Conservation (phyloP, 2,888 invertebrate species). For the Byasa hedistus region DNA sequence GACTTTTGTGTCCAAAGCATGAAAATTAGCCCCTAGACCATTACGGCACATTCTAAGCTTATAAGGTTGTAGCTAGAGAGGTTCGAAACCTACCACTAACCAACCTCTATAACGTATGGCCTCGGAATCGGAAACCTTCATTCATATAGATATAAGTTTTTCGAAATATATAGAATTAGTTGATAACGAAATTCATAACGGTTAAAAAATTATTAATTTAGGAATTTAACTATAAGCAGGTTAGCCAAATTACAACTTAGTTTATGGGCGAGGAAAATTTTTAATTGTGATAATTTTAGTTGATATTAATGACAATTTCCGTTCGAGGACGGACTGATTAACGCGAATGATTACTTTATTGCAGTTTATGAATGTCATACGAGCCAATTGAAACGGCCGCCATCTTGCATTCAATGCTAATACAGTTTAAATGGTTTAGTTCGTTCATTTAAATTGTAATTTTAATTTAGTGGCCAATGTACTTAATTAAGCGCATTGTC, state of each 20-base stretch:
- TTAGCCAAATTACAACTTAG: neutral
- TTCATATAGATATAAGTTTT: too few species aligned
- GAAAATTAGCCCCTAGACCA: too few species aligned
- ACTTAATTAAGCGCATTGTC: neutral
- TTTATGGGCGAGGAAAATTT: neutral
- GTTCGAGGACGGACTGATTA: constrained; percentile 24
- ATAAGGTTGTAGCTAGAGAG: too few species aligned
- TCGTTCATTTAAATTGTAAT: neutral
- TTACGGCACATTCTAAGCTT: too few species aligned
- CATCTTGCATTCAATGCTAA: constrained; percentile 9
- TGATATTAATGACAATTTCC: constrained; percentile 20
- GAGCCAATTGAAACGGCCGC: constrained; percentile 13
- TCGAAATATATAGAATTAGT: too few species aligned
- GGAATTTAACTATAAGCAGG: neutral
- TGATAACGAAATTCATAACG: too few species aligned
- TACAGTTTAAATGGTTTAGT: constrained; percentile 8
- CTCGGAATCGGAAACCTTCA: too few species aligned
- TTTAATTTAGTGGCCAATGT: neutral
- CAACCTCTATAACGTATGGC: too few species aligned
- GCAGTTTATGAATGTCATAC: constrained; percentile 20
- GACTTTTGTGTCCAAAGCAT: too few species aligned
- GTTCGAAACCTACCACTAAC: too few species aligned
- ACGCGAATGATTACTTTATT: constrained; percentile 19
- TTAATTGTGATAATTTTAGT: neutral
- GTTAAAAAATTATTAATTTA: too few species aligned